Evolutionary conservation across 2,113 vertebrate species (phyloP).

Genomic region (Petaurus breviceps): DNA sequence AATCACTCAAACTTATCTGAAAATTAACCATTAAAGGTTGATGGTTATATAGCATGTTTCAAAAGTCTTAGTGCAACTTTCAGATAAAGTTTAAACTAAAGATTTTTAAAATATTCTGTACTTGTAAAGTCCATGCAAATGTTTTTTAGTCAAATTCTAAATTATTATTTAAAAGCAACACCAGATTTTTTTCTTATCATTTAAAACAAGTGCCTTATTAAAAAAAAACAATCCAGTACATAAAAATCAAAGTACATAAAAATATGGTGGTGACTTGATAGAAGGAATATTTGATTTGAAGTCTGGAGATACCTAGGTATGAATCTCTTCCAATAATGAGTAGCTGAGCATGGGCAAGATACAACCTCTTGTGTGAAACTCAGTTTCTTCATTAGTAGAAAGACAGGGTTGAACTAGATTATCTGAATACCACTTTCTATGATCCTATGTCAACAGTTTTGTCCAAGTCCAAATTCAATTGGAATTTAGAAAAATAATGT

Average conservation of each 20-base stretch:
- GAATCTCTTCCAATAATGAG: background rate
- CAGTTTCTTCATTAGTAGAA: background rate
- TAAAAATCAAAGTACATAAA: background rate
- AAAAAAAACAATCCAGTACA: background rate
- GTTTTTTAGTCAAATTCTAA: background rate
- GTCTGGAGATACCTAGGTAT: background rate
- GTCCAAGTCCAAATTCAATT: no score
- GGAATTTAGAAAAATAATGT: no score
- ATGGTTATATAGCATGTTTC: background rate
- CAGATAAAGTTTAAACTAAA: background rate
- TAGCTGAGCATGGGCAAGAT: background rate
- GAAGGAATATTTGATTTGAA: background rate
- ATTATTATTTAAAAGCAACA: background rate
- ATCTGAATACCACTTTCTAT: background rate
- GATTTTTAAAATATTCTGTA: background rate
- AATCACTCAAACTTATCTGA: background rate
- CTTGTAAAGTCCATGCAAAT: background rate
- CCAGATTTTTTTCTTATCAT: background rate
- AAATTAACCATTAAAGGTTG: background rate
- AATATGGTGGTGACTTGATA: background rate
- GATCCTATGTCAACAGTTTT: no score
- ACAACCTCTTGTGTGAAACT: background rate
- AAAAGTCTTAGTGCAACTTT: background rate
- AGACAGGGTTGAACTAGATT: background rate
- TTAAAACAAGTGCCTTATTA: background rate